Evolutionary conservation across 2,797 vertebrate species (phyloP).

Genomic region (Semaprochilodus insignis): DNA sequence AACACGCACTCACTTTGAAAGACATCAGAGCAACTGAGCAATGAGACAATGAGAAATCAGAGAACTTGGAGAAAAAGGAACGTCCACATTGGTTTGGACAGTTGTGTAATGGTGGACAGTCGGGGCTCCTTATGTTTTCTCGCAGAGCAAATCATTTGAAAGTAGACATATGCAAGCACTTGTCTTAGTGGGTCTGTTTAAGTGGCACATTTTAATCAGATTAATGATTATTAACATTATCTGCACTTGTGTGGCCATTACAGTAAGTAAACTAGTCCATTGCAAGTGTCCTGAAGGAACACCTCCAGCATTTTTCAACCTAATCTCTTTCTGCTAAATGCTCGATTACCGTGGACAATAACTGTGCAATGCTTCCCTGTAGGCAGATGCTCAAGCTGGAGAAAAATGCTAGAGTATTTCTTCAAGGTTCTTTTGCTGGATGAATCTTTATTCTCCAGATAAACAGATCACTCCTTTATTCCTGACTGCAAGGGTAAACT

Average conservation of each 20-base stretch:
- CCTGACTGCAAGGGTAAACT: not conserved
- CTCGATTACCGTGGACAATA: not conserved
- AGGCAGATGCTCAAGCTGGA: not conserved
- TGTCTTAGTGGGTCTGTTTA: conserved; percentile 2
- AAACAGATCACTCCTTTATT: not conserved
- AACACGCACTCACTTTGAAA: conserved; percentile 56
- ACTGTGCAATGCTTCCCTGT: not conserved
- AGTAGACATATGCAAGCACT: not conserved
- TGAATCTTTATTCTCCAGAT: not conserved
- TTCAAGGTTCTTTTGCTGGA: not conserved
- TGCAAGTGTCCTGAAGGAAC: not conserved
- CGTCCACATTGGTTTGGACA: conserved; percentile 9
- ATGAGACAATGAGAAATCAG: not conserved
- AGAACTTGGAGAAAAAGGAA: too few species aligned
- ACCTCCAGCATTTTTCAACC: not conserved
- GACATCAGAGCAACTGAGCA: not conserved
- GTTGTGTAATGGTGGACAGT: conserved; percentile 6
- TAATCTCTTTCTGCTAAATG: not conserved
- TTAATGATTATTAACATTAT: not conserved
- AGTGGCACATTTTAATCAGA: not conserved
- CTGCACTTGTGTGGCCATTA: not conserved
- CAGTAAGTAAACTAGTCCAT: not conserved
- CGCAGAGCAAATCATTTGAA: conserved; percentile 11
- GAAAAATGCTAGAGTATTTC: not conserved
- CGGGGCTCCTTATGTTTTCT: not conserved